These are phyloP conservation scores for Halocaridina rubra DNA, from an alignment of 2,888 invertebrate genomes.

Conservation along the genomic window DNA sequence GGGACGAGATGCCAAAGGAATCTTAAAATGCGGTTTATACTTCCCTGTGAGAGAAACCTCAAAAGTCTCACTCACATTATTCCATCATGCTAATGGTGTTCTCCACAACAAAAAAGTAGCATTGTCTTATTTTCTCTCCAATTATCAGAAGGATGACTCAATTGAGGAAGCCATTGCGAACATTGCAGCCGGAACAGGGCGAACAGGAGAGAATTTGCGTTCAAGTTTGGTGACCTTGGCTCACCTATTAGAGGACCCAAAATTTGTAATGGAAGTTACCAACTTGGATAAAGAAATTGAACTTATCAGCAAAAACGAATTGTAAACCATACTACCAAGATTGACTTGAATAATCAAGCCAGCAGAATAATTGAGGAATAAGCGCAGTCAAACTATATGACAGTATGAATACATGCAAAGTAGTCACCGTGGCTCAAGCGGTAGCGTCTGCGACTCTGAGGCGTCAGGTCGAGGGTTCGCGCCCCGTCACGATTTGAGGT, in stretches of 20 bases:
- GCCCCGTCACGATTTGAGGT: too few species aligned
- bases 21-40: slow-evolving; percentile 85
- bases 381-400: too few species aligned
- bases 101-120: background rate
- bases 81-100: slow-evolving; percentile 4
- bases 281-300: background rate
- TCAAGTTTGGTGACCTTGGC: background rate
- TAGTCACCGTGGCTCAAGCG: too few species aligned
- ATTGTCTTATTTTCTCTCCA: slow-evolving; percentile 5
- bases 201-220: background rate
- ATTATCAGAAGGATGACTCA: background rate
- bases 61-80: slow-evolving; percentile 9
- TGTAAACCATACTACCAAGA: too few species aligned
- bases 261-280: background rate
- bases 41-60: slow-evolving; percentile 76
- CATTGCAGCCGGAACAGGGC: background rate
- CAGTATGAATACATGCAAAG: too few species aligned
- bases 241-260: background rate
- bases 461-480: too few species aligned
- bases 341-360: too few species aligned
- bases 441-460: too few species aligned
- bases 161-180: background rate
- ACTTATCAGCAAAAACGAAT: too few species aligned
- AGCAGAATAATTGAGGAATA: too few species aligned
- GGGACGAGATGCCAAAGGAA: slow-evolving; percentile 85